phyloP scores from a whole-genome alignment of 2,113 vertebrate species.

The Nyctibius bracteatus region DNA sequence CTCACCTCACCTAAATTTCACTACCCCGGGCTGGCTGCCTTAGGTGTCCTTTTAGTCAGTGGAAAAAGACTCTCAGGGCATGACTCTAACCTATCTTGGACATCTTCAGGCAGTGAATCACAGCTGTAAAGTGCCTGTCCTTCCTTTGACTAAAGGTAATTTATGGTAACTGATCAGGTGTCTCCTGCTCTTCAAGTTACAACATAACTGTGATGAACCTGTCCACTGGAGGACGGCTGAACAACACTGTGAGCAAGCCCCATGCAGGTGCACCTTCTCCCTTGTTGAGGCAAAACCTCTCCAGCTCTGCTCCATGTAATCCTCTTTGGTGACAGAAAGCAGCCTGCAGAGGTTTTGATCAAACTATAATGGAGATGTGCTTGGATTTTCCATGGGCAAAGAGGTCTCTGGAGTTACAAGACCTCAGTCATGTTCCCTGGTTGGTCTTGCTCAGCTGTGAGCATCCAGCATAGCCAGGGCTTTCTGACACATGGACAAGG shows the following conservation, averaged over 20 bases:
- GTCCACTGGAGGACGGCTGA: rapidly evolving
- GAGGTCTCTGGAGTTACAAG: background rate
- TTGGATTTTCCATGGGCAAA: too few species aligned
- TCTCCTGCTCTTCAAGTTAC: background rate
- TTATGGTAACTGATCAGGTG: background rate
- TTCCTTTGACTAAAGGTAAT: background rate
- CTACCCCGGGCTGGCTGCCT: background rate
- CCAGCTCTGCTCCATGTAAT: background rate
- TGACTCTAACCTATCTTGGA: background rate
- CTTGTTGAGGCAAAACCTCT: background rate
- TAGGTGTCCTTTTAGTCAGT: background rate
- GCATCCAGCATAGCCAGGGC: rapidly evolving
- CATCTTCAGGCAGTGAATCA: background rate
- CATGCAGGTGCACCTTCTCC: background rate
- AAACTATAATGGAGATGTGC: too few species aligned
- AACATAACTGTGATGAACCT: background rate
- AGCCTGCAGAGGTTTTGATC: rapidly evolving
- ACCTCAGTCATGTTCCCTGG: background rate
- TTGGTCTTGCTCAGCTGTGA: background rate
- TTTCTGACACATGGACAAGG: background rate
- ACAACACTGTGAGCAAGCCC: background rate
- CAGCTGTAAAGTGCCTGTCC: background rate
- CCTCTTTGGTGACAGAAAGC: background rate
- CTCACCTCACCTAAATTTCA: background rate
- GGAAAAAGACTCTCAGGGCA: background rate